Evolutionary conservation across 2,888 invertebrate genomes (phyloP).

Genomic region (Labia minor): DNA sequence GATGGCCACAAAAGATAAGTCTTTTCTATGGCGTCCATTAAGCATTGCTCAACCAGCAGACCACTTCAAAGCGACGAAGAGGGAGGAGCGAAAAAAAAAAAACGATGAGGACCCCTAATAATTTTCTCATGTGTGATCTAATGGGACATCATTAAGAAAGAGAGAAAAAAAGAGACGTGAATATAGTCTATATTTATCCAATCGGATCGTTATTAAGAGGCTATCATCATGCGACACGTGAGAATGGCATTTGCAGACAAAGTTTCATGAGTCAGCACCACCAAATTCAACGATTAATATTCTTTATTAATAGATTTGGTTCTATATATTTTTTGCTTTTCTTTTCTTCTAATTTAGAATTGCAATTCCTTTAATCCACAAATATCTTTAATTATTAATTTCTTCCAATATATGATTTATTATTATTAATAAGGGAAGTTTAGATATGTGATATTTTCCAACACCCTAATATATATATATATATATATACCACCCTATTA

Average conservation of each 20-base stretch:
- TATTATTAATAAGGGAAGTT: too few species aligned
- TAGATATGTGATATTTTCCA: too few species aligned
- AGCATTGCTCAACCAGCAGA: slow-evolving; percentile 15
- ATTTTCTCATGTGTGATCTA: slow-evolving; percentile 14
- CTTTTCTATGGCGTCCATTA: neutral
- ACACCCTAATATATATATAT: too few species aligned
- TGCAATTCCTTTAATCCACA: too few species aligned
- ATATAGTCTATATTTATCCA: slow-evolving; percentile 13
- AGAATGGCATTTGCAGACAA: neutral
- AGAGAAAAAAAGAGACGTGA: neutral
- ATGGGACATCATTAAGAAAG: slow-evolving; percentile 6
- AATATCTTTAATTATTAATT: too few species aligned
- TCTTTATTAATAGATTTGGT: too few species aligned
- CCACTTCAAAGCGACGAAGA: neutral
- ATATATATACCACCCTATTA: too few species aligned
- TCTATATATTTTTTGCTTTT: too few species aligned
- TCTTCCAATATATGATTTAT: too few species aligned
- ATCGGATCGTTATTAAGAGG: neutral
- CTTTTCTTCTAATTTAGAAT: too few species aligned
- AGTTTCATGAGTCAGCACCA: too few species aligned
- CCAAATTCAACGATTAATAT: too few species aligned
- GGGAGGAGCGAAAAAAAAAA: neutral
- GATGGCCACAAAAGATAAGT: slow-evolving; percentile 15
- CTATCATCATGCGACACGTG: neutral
- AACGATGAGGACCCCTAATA: neutral